Evolutionary conservation across 2,113 vertebrate species (phyloP).

Genomic region (Eclectus roratus): DNA sequence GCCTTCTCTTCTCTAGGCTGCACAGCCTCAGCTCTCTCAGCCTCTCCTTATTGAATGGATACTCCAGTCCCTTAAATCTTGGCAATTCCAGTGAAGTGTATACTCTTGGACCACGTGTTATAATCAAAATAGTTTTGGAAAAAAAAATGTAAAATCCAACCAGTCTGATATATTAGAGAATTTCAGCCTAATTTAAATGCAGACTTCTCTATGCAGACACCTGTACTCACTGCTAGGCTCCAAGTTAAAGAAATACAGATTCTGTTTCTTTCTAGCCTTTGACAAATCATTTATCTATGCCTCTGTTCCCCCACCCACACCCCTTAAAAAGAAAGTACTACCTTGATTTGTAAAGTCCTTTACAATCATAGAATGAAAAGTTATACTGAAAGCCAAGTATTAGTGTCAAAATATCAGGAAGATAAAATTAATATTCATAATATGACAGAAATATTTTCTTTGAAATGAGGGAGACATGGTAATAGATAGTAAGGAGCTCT

Average conservation of each 20-base stretch:
- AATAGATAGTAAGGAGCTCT: background rate
- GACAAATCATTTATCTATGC: background rate
- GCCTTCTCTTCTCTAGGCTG: background rate
- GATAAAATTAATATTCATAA: slow-evolving; percentile 20
- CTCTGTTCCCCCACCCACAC: background rate
- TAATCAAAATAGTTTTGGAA: background rate
- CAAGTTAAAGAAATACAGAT: background rate
- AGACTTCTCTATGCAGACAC: background rate
- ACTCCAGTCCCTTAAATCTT: background rate
- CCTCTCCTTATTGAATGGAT: background rate
- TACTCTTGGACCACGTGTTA: background rate
- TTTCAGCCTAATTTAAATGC: background rate
- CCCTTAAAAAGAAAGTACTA: background rate
- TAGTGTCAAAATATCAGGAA: slow-evolving; percentile 30
- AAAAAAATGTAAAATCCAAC: background rate
- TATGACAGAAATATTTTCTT: slow-evolving; percentile 24
- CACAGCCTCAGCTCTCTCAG: background rate
- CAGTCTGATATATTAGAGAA: background rate
- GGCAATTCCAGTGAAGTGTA: background rate
- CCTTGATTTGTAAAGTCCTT: background rate
- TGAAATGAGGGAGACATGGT: background rate
- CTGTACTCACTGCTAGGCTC: background rate
- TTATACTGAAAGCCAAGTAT: slow-evolving; percentile 22
- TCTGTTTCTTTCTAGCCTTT: background rate
- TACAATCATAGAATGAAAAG: background rate